A percentile compares a stretch with the other conserved stretches of the same genome.
Evolutionary conservation across 2,797 vertebrate species (phyloP).

Genomic region (Muscicapa striata): DNA sequence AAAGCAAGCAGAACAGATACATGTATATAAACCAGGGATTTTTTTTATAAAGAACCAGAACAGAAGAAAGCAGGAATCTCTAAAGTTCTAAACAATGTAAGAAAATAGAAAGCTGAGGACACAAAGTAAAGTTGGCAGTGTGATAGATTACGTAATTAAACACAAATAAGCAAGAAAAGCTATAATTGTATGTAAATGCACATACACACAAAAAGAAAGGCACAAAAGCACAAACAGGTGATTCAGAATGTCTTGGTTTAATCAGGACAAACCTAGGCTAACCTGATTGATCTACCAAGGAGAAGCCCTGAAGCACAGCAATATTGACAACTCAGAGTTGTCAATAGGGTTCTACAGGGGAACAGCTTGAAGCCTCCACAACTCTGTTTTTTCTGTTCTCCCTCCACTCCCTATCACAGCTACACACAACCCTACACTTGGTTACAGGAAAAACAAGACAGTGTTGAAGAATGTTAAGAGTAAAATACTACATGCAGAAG

Average conservation of each 20-base stretch:
- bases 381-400: not conserved
- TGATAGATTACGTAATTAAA: not conserved
- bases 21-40: accelerated
- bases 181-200: not conserved
- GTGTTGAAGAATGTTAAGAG: not conserved
- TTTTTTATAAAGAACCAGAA: not conserved
- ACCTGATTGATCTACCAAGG: not conserved
- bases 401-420: not conserved
- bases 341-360: not conserved
- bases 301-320: not conserved
- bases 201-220: not conserved
- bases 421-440: not conserved
- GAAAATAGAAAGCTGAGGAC: too few relatives aligned
- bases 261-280: not conserved
- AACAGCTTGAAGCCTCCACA: not conserved
- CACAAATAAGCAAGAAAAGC: not conserved
- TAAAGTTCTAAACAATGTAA: not conserved
- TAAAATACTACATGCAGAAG: not conserved
- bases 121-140: not conserved
- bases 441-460: not conserved
- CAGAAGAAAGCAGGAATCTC: not conserved
- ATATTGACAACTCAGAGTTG: not conserved
- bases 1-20: not conserved
- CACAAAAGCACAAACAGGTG: not conserved
- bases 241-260: not conserved